Evolutionary conservation across 2,888 invertebrate species (phyloP), one percentile per base, ranked within the genome.

Genomic region (Cacoxenus indagator): DNA sequence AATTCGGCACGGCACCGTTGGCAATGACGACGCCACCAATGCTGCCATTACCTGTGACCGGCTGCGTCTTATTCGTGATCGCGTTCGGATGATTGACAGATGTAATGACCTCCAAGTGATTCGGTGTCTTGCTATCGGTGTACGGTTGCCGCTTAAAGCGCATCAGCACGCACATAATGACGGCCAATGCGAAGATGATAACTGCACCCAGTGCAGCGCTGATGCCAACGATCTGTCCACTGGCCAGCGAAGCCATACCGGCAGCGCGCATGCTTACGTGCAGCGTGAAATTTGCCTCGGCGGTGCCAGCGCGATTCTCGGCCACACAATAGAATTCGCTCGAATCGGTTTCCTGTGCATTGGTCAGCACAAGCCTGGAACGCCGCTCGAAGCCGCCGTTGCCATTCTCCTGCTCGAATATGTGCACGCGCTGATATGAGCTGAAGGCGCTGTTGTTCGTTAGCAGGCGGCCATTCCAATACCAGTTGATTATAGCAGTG

Each of bases 251-350:
- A 2, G 93, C 93, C 91, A 95, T 93, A 64, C 95, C 95, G 29
- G 93, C 94, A 57, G 94, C 91, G 69, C 92, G 89, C 88, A 94
- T 91, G 65, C 93, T 92, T 66, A 96, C 94, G 84, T 94, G 93
- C 48, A 96, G 90, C 45, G 96, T 96, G 84, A 96, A 96, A 88
- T 96, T 96, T 14, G 95, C 95, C 89, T 95, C 95, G 37, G 94
- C 93, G 82, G 92, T 94, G 24, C 96, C 96, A 3, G 95, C 96
- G 71, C 93, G 92, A 88, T 96, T 97, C 87, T 96, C 95, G 8
- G 96, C 96, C 1, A 95, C 93, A 87, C 96, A 96, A 86, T 94
- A 94, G 88, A 96, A 95, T 81, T 95, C 95, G 68, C 93, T 93
- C 0, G 94, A 93, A 85, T 95, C 95, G 1, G 93, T 91, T 86